These are phyloP conservation scores for Sitophilus oryzae DNA, from an alignment of 1,140 invertebrate species.

Conservation along the genomic window DNA sequence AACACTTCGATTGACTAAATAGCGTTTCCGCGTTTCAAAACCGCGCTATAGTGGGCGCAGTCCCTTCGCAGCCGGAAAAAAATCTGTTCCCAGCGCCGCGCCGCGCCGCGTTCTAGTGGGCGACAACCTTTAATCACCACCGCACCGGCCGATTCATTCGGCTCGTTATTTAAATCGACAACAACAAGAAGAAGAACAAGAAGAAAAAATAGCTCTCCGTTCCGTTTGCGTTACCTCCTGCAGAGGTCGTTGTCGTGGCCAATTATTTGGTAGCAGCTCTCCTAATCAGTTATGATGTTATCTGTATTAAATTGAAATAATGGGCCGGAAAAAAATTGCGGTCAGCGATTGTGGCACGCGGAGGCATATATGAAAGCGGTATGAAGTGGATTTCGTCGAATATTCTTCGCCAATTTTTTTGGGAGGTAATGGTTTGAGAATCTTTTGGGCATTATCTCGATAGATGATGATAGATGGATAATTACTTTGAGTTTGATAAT, in stretches of 20 bases:
- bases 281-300: constrained; percentile 12
- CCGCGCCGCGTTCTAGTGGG: too few species aligned
- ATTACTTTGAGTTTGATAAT: too few species aligned
- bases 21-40: too few species aligned
- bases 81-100: too few species aligned
- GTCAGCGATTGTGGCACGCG: background rate
- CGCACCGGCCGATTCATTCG: background rate
- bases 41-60: too few species aligned
- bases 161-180: background rate
- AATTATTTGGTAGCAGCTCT: constrained; percentile 10
- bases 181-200: background rate
- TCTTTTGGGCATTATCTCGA: background rate
- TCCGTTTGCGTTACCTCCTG: background rate
- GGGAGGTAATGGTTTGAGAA: background rate
- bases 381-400: background rate
- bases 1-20: too few species aligned
- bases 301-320: constrained; percentile 6
- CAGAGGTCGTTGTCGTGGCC: constrained; percentile 2
- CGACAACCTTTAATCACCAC: too few species aligned
- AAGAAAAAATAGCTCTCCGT: background rate
- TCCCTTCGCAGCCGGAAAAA: too few species aligned
- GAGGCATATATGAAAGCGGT: too few species aligned
- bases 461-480: background rate
- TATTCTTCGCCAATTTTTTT: background rate
- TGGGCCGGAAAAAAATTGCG: background rate